Conservation (phyloP, 2,888 invertebrate species). For the Drosophila formosana region DNA sequence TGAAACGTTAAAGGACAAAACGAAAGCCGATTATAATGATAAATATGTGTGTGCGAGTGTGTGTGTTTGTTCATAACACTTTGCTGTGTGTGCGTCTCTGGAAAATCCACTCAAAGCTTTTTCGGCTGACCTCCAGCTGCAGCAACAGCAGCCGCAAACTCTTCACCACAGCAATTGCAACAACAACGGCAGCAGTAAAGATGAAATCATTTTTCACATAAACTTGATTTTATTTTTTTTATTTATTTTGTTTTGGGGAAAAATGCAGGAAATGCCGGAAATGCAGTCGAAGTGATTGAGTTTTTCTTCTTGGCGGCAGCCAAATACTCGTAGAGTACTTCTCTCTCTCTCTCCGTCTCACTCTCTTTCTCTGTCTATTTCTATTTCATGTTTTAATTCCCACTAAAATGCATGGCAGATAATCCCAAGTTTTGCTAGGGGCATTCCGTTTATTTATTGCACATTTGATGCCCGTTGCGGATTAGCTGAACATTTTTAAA, state of each 20-base stretch:
- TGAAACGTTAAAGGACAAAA: constrained; percentile 17
- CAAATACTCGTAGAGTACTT: constrained; percentile 6
- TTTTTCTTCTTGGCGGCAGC: constrained; percentile 9
- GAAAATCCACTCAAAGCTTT: constrained; percentile 25
- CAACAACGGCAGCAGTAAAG: background rate
- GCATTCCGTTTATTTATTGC: constrained; percentile 14
- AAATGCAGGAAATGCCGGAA: constrained; percentile 25
- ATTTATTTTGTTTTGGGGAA: background rate
- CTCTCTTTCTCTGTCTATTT: background rate
- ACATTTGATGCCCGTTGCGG: constrained; percentile 9
- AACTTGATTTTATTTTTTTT: constrained; percentile 21
- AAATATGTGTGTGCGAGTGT: background rate
- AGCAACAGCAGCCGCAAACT: constrained; percentile 2
- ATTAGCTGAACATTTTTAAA: constrained; percentile 1
- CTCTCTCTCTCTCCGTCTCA: background rate
- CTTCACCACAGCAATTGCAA: constrained; percentile 4
- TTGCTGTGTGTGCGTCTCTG: background rate
- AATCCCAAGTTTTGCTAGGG: constrained; percentile 3
- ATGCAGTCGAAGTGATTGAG: constrained; percentile 25
- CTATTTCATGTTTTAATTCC: background rate
- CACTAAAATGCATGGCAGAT: constrained; percentile 12
- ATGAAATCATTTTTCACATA: constrained; percentile 21
- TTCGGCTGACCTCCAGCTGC: constrained; percentile 24
- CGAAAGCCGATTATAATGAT: constrained; percentile 33
- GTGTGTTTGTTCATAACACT: background rate